Percentiles rank a stretch among this genome's conserved stretches.
phyloP scores from a whole-genome alignment of 2,797 vertebrate species.

The Malacoraja senta region DNA sequence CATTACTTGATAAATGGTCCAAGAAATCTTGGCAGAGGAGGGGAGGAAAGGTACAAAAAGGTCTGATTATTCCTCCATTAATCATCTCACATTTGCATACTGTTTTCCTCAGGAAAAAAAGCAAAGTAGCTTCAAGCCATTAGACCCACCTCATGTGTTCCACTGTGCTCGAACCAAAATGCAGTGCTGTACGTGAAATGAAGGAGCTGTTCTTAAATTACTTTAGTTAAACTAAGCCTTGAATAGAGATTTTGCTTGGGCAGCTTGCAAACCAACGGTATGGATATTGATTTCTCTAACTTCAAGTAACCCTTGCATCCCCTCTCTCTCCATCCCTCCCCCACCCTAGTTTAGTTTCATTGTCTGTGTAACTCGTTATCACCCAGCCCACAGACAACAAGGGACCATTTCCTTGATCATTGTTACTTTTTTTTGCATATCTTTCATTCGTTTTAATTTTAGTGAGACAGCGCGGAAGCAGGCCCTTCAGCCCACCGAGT shows the following conservation, averaged over 20 bases:
- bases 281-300: too few species aligned
- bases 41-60: conserved; percentile 25
- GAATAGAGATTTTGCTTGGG: not conserved
- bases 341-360: too few species aligned
- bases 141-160: not conserved
- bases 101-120: not conserved
- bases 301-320: too few species aligned
- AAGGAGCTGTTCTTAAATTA: conserved; percentile 31
- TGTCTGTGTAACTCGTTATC: too few species aligned
- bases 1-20: conserved; percentile 36
- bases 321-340: too few species aligned
- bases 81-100: conserved; percentile 27
- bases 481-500: too few species aligned
- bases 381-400: too few species aligned
- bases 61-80: conserved; percentile 29
- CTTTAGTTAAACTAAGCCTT: conserved; percentile 16
- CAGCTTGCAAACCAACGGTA: too few species aligned
- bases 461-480: too few species aligned
- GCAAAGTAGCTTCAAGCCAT: not conserved
- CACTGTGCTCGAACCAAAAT: not conserved
- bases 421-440: too few species aligned
- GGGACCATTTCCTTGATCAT: too few species aligned
- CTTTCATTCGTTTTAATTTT: too few species aligned
- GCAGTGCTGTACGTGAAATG: not conserved
- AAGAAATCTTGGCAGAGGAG: conserved; percentile 26